Evolutionary conservation across 37 sponge, comb jelly and placozoan species (phyloP), one percentile per base, ranked within the genome.

Genomic region (Hormiphora californensis): DNA sequence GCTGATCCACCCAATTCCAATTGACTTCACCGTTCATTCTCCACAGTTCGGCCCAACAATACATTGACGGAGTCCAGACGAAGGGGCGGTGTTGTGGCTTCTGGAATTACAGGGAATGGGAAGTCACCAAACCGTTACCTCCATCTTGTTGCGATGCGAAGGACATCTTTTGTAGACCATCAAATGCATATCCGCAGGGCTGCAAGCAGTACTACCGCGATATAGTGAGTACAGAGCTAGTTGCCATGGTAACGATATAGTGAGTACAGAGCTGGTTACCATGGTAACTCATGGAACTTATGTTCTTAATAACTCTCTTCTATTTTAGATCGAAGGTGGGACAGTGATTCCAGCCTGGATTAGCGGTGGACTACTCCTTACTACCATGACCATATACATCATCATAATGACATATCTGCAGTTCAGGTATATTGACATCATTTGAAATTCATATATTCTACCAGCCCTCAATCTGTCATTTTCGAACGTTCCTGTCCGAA

Each of bases 331-430:
- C 21, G 9, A n/a, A 39, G 5, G 43, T 30, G 81, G 44, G 23
- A 73, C 36, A 9, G 81, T 21, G 5, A 19, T 41, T 1, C 81
- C 81, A 4, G 9, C 43, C 0, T 40, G 40, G 7, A 73, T 46
- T 28, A 73, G 9, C 44, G 23, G 17, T 17, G 41, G 40, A 1
- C 27, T 73, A 30, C 81, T 73, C 5, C 46, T 73, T 5, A 73
- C 44, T 3, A 12, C 27, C 5, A 43, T 73, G 5, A 8, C 46
- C 7, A 15, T 73, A 8, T 73, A 73, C 81, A 41, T 73, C 35
- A 15, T 17, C 25, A 40, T 73, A n/a, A 73, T 73, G 81, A 73
- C 81, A 4, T 73, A 73, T 28, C 32, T 73, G n/a, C 81, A 73
- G 27, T 73, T 73, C 81, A 73, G 81, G 81, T 73, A 25, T 8